phyloP scores from a whole-genome alignment of 2,888 invertebrate species.

The Phania funesta region DNA sequence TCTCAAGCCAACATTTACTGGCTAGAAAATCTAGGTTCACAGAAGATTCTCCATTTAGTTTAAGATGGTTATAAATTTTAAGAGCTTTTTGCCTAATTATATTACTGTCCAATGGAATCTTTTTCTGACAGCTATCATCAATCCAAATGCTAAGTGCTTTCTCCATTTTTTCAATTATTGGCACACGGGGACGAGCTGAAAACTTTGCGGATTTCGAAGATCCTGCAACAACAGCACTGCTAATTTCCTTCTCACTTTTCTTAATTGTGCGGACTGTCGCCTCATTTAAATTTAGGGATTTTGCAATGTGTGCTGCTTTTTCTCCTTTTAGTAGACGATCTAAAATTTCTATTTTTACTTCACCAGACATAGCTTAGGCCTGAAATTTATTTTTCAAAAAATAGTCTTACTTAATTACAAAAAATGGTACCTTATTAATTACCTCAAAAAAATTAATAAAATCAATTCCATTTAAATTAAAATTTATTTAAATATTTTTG shows the following conservation, averaged over 20 bases:
- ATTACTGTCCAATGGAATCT: no score
- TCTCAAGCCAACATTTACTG: not conserved
- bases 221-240: no score
- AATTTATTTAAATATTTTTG: conserved; percentile 1
- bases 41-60: no score
- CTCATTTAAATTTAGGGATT: not conserved
- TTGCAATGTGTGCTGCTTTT: not conserved
- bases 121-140: no score
- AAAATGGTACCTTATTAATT: not conserved
- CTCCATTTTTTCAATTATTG: no score
- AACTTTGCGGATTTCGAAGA: no score
- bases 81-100: no score
- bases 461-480: conserved; percentile 3
- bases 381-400: not conserved
- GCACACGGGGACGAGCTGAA: no score
- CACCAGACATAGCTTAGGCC: not conserved
- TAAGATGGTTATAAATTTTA: no score
- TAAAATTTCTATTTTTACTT: conserved; percentile 6
- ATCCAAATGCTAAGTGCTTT: no score
- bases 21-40: no score
- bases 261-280: conserved; percentile 7
- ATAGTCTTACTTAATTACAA: conserved; percentile 1
- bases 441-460: not conserved
- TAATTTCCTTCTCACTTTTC: conserved; percentile 7
- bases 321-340: not conserved